Base-by-base conservation (phyloP, 2,113 vertebrate genomes). In the Ardeotis arabs region DNA sequence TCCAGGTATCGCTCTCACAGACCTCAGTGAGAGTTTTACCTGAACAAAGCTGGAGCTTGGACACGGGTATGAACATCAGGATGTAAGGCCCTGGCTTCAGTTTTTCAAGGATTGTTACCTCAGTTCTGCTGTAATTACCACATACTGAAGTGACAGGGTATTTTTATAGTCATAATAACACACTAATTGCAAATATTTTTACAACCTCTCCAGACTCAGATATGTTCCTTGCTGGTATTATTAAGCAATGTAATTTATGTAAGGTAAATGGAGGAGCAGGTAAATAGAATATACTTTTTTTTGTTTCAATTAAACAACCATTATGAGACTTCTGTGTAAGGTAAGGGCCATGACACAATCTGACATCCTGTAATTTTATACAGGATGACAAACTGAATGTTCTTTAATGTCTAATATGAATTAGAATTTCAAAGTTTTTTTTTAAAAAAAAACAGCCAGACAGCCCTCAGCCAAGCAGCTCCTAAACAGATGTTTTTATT, bases 41-140 rank as follows among this genome's bases (percentile, higher is more conserved):
- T 95, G 93, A 80, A 31, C 87, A 96, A 93, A 96, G 75, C 53
- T 85, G 93, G 66, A 96, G 84, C 33, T 64, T 78, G 90, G 74
- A 89, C 44, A 85, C 8, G 7, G 87, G 44, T 68, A 47, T 63
- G 90, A 75, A 83, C 63, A 63, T 83, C 90, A 37, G 84, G 93
- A 67, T 50, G 33, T 60, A 84, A 91, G 0, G 0, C 28, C 91
- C 94, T 93, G 84, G 56, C 47, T 95, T 92, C 90, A 49, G 29
- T 24, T 85, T 93, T 85, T 79, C 82, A 93, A 83, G 55, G 63
- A 35, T 4, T 87, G 49, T 73, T 87, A 62, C 49, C 66, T 44
- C 75, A 31, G 45, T 83, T 90, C 80, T 89, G 84, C 80, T 91
- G 70, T 27, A 95, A 69, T 62, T 80, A 95, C 9, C 83, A 87